Base-by-base conservation (phyloP, 2,113 vertebrate species). In the Mus musculus region DNA sequence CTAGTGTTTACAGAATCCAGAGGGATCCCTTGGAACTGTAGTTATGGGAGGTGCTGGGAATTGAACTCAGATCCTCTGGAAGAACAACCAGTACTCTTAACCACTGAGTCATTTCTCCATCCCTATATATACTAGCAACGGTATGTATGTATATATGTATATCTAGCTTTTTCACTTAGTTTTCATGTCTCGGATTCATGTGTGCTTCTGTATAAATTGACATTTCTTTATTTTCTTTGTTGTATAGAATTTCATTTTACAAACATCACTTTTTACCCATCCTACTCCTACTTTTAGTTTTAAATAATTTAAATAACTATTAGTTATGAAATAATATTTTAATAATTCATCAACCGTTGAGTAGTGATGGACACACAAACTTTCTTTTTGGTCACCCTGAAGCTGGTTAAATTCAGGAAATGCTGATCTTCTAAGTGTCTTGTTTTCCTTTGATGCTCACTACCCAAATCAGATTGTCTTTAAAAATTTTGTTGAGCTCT, bases 251-350 rank as follows among this genome's bases (percentile, higher is more conserved):
- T 90, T 93, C 6, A 65, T 77, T 86, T 4, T 63, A 36, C 71
- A 42, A 93, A 13, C 20, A 73, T 76, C 56, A 94, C 7, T 17
- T 33, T 84, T 65, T 82, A 39, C 9, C 13, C 46, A 77, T 72
- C 76, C 28, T 54, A 22, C 9, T 17, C 3, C 72, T 94, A 67
- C 42, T 87, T 69, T 61, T 16, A 89, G 20, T 59, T 93, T 92
- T 33, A 73, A 52, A 87, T 80, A 11, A 8, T 88, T 54, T 82
- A 88, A 82, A 67, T 52, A 7, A 84, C 36, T 8, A 42, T 72
- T 89, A 84, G 30, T 71, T 87, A 63, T 28, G 72, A 89, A 49
- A 63, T 91, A 42, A 67, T 12, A 30, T 89, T 88, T 96, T 90
- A 96, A 54, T 78, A 82, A 69, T 89, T 72, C 39, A 63, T 61